Base-by-base conservation (phyloP, 2,888 invertebrate genomes). In the Drosophila mettleri region DNA sequence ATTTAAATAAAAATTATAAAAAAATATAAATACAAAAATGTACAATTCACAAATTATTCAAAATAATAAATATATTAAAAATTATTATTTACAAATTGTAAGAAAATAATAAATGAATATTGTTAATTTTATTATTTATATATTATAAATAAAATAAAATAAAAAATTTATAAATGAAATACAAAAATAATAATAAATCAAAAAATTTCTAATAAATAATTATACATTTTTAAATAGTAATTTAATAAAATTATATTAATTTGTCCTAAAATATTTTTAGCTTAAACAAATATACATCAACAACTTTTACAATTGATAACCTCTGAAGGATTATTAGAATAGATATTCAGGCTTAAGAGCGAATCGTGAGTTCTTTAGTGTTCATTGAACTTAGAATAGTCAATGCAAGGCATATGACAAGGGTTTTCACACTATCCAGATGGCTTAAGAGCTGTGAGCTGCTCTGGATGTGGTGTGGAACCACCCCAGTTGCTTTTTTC, bases 351-450 rank as follows among this genome's bases (percentile, higher is more conserved):
- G 16, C 16, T 51, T 38, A 29, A 33, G 8, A 12, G 33, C 18
- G 20, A 31, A 16, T n/a, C 2, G 4, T 5, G 20, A 18, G 6
- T 10, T 33, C n/a, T 16, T 12, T n/a, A 18, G 8, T 46, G 39
- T 41, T 20, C 62, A 61, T 10, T 65, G 33, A 53, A 65, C 22
- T 36, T 41, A 43, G 16, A 55, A 31, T 55, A 24, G 65, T 24
- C 38, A 54, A 54, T 54, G 34, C 16, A 24, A 41, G 12, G 27
- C 48, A 12, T 46, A 20, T 53, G 46, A 29, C 16, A 18, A 29
- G 45, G 20, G 33, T 14, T 52, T 41, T 36, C 24, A 10, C 46
- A 24, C 46, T n/a, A 31, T 46, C 9, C 16, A 20, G 38, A 62
- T 52, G 29, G 31, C 29, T 41, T n/a, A 1, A 5, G 41, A 24